phyloP scores from a whole-genome alignment of 2,113 vertebrate genomes.

The Halichoeres trimaculatus region DNA sequence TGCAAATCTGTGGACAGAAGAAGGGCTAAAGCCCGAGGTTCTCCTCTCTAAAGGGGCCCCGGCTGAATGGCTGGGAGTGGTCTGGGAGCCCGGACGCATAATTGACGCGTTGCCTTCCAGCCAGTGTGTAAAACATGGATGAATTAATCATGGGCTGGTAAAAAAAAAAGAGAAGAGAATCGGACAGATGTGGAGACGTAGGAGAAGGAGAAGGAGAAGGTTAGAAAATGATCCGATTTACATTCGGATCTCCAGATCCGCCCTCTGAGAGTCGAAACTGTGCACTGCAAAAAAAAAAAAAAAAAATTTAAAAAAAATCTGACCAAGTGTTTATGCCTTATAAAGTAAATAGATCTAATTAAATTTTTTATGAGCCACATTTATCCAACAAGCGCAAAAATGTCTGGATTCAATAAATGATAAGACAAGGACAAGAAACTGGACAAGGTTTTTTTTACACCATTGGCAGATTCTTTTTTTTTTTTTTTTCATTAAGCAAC shows the following conservation, averaged over 20 bases:
- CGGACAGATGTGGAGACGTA: slow-evolving; percentile 5
- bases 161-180: neutral
- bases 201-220: neutral
- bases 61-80: slow-evolving; percentile 55
- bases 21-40: slow-evolving; percentile 56
- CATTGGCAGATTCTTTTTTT: no score
- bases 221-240: neutral
- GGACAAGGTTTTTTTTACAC: no score
- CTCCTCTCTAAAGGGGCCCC: slow-evolving; percentile 42
- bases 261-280: no score
- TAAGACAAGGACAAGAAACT: no score
- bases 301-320: no score
- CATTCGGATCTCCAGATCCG: neutral
- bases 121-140: slow-evolving; percentile 47
- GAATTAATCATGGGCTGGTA: slow-evolving; percentile 54
- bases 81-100: slow-evolving; percentile 39
- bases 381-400: no score
- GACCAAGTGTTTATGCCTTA: no score
- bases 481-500: no score
- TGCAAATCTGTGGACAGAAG: slow-evolving; percentile 63
- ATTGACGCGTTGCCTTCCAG: slow-evolving; percentile 45
- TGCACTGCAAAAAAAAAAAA: no score
- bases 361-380: no score
- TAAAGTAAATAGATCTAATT: no score
- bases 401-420: no score